Evolutionary conservation across 2,113 vertebrate genomes (phyloP), one percentile per base, ranked within the genome.

Genomic region (Corythornis madagascariensis): DNA sequence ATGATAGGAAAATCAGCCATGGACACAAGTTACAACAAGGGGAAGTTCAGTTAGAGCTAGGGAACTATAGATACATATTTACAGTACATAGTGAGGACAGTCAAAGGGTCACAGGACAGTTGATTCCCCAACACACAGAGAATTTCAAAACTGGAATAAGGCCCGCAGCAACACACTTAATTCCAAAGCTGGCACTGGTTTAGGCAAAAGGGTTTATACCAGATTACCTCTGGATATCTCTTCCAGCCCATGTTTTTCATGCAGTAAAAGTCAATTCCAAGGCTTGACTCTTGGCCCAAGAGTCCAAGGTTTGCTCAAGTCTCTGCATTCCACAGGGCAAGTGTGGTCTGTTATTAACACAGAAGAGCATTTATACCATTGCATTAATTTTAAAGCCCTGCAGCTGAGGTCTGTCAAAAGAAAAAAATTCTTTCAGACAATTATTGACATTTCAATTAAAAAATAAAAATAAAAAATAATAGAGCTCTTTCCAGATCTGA

Each of bases 271-370:
- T 33, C 10, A 42, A 2, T 71, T 71, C 43, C 42, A 55, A 55
- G 25, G 21, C 28, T 29, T n/a, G 47, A 80, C 55, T 21, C n/a
- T 40, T 55, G 7, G 9, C 55, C 64, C 31, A 29, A 28, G 52
- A 48, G 10, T 33, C 45, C 31, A 24, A 69, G 66, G n/a, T 50
- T 56, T 50, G 8, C 25, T 52, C 26, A 31, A 47, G 38, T 21
- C 31, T 50, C 66, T 61, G 10, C 18, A 31, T 17, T 60, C 40
- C 60, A 24, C 29, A 13, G 10, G 53, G 47, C 33, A 72, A 42
- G 6, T 0, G 3, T 2, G 7, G 38, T n/a, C 72, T 2, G 3
- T 31, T 55, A 17, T 20, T 55, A 21, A 33, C 59, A 78, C 19
- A 76, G 28, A 42, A 31, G 1, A 82, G 3, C 11, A 47, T 55